Conservation (phyloP, 2,113 vertebrate species). For the Tragulus kanchil region DNA sequence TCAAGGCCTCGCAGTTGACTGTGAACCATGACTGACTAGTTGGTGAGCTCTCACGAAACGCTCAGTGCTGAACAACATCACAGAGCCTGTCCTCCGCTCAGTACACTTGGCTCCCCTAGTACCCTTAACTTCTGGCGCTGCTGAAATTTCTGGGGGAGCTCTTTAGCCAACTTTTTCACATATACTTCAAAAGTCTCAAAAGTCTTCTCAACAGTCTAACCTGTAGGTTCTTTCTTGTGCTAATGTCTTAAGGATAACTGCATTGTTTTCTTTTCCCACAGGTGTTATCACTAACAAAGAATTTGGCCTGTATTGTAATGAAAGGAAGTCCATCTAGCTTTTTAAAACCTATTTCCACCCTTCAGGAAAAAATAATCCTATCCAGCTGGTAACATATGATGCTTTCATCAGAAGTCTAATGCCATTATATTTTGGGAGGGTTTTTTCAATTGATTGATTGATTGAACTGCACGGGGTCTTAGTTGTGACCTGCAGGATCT, state of each 20-base stretch:
- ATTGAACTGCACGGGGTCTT: not conserved
- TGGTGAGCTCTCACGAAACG: not conserved
- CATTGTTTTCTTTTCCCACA: not conserved
- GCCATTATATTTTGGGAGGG: not conserved
- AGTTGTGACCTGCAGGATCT: not conserved
- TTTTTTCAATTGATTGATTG: not conserved
- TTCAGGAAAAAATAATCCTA: not conserved
- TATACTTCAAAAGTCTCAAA: not conserved
- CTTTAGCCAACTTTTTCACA: not conserved
- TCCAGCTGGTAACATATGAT: not conserved
- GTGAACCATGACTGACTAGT: not conserved
- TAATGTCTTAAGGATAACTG: not conserved
- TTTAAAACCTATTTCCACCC: not conserved
- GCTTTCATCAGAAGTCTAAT: constrained; percentile 43
- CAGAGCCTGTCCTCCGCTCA: not conserved
- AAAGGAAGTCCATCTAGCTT: not conserved
- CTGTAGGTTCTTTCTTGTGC: not conserved
- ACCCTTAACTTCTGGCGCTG: not conserved
- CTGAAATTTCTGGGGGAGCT: not conserved
- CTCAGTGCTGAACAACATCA: not conserved
- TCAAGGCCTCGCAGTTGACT: not conserved
- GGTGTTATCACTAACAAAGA: not conserved
- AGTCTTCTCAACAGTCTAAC: not conserved
- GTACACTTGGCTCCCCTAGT: not conserved
- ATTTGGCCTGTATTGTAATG: not conserved